Evolutionary conservation across 2,113 vertebrate species (phyloP).

Genomic region (Heliornis fulica): DNA sequence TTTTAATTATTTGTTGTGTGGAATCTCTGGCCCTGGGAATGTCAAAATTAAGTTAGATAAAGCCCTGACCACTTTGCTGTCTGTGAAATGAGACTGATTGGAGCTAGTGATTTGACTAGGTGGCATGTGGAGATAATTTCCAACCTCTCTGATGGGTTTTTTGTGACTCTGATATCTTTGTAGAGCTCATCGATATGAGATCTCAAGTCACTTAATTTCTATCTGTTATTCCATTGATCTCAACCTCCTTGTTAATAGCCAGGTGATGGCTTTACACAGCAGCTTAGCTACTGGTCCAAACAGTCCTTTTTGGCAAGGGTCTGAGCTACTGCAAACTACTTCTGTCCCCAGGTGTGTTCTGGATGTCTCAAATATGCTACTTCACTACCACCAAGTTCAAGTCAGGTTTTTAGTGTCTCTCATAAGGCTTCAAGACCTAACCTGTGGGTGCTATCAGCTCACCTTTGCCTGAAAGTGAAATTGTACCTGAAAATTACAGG

Average conservation of each 20-base stretch:
- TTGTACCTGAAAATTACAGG: neutral
- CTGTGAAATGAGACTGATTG: rapidly evolving
- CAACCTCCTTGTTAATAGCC: rapidly evolving
- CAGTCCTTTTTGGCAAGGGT: neutral
- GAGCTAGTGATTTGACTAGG: neutral
- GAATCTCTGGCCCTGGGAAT: neutral
- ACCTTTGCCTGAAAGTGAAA: neutral
- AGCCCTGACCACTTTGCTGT: neutral
- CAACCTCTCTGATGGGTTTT: neutral
- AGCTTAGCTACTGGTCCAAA: neutral
- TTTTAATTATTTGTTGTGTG: rapidly evolving
- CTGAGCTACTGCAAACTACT: too few species aligned
- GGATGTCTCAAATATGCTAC: neutral
- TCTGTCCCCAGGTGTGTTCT: too few species aligned
- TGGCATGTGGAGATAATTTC: neutral
- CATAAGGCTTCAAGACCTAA: neutral
- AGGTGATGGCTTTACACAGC: neutral
- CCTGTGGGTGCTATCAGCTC: neutral
- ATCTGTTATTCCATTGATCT: neutral
- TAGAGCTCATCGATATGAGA: neutral
- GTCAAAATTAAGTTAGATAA: neutral
- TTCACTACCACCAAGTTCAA: neutral
- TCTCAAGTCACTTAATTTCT: neutral
- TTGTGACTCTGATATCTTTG: neutral
- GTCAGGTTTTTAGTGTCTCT: neutral